Percentiles rank a stretch among this genome's conserved stretches.
Evolutionary conservation across 2,888 invertebrate species (phyloP).

Genomic region (Ethmia dodecea): DNA sequence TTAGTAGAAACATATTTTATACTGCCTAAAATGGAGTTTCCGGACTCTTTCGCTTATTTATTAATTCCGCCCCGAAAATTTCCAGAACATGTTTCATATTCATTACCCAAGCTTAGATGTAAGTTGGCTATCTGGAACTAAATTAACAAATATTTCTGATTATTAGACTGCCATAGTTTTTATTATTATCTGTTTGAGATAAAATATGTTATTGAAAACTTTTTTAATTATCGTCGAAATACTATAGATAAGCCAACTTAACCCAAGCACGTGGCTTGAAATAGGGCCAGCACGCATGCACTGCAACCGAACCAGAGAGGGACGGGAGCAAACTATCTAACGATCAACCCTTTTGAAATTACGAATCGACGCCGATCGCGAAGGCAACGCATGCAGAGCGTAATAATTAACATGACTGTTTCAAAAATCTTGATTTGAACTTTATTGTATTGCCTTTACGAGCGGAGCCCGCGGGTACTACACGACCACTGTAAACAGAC

Average conservation of each 20-base stretch:
- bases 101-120: too few species aligned
- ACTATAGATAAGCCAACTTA: not conserved
- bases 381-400: constrained; percentile 34
- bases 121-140: too few species aligned
- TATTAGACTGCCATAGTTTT: too few species aligned
- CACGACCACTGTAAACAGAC: constrained; percentile 1
- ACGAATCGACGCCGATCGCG: constrained; percentile 48
- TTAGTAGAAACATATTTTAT: constrained; percentile 1
- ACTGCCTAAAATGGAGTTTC: constrained; percentile 2
- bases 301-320: constrained; percentile 53
- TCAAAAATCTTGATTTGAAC: not conserved
- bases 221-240: too few species aligned
- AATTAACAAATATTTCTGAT: too few species aligned
- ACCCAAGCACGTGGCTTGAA: constrained; percentile 14
- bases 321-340: constrained; percentile 52
- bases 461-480: constrained; percentile 10
- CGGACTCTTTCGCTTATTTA: too few species aligned
- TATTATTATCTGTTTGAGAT: too few species aligned
- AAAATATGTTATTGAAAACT: too few species aligned
- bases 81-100: too few species aligned
- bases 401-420: not conserved
- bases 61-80: too few species aligned
- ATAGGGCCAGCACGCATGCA: constrained; percentile 44
- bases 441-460: constrained; percentile 13
- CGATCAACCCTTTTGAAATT: constrained; percentile 78